Evolutionary conservation across 2,113 vertebrate species (phyloP), one percentile per base, ranked within the genome.

Genomic region (Brachyistius frenatus): DNA sequence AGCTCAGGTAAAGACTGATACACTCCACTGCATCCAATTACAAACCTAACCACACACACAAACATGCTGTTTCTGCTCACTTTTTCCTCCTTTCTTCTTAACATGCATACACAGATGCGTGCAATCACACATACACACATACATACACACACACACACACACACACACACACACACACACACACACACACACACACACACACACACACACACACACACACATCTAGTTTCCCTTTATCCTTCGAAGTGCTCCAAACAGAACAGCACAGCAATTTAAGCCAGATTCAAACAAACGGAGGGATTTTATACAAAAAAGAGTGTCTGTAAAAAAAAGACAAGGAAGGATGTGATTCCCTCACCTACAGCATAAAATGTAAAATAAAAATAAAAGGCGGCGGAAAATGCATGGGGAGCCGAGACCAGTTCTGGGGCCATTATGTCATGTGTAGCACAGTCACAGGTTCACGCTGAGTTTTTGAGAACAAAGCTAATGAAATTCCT

Each of bases 21-120:
- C 64, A 78, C 66, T 90, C 85, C 83, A 91, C 79, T 88, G 91
- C 83, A 85, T 93, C 92, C 89, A 92, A 91, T 92, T 91, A 93
- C 89, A 91, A 90, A 90, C 74, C 71, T 81, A 89, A 87, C 77
- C 81, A 76, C 76, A 82, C 75, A 81, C 78, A 81, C 69, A 88
- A 78, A 83, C 74, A 82, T 44, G 77, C 35, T 3, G 1, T 66
- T 86, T 78, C 73, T 76, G 74, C 70, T 84, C 57, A 31, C 23
- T 62, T 52, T 58, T 37, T 8, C 23, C 14, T 16, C 7, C 30
- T 0, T 5, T 66, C 33, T 46, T 58, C 62, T 73, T 39, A 44
- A 49, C 35, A 49, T 54, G 10, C 60, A 50, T 41, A 79, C n/a
- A 2, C 52, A 57, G 30, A 64, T 15, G 36, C 1, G 7, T 39